phyloP scores from a whole-genome alignment of 1,140 invertebrate genomes.

The Sycophila sp. region DNA sequence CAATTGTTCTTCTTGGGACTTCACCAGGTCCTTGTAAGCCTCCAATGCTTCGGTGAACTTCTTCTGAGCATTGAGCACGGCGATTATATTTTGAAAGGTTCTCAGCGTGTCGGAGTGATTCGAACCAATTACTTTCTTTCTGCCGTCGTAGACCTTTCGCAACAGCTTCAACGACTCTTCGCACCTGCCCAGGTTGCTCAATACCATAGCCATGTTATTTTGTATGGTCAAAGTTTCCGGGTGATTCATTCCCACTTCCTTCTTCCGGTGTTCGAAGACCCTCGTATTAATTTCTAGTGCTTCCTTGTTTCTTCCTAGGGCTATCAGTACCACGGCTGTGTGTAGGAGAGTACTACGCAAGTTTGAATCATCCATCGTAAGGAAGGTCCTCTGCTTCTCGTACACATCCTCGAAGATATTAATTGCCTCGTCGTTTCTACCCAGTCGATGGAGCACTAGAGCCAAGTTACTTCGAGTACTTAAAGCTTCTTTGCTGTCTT shows the following conservation, averaged over 20 bases:
- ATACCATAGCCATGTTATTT: conserved; percentile 42
- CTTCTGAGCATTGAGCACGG: not conserved
- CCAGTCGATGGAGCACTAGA: not conserved
- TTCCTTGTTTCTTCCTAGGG: conserved; percentile 45
- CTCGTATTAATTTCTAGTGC: conserved; percentile 39
- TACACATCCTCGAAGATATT: not conserved
- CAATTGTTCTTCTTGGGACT: conserved; percentile 30
- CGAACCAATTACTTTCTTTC: conserved; percentile 41
- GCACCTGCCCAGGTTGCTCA: conserved; percentile 38
- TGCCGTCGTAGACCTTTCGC: conserved; percentile 41
- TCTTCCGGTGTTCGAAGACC: conserved; percentile 33
- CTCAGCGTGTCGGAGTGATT: conserved; percentile 47
- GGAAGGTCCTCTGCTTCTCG: not conserved
- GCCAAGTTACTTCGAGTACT: not conserved
- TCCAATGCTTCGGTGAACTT: not conserved
- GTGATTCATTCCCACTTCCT: conserved; percentile 31
- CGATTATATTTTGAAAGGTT: conserved; percentile 31
- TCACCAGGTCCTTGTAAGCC: not conserved
- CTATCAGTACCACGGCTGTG: not conserved
- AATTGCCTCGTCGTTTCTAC: not conserved
- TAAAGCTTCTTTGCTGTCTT: conserved; percentile 43
- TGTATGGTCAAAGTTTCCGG: conserved; percentile 38
- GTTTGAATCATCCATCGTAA: not conserved
- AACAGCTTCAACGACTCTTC: conserved; percentile 45
- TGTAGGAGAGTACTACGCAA: not conserved